phyloP scores from a whole-genome alignment of 2,797 vertebrate genomes.

The Brotogeris chrysoptera region DNA sequence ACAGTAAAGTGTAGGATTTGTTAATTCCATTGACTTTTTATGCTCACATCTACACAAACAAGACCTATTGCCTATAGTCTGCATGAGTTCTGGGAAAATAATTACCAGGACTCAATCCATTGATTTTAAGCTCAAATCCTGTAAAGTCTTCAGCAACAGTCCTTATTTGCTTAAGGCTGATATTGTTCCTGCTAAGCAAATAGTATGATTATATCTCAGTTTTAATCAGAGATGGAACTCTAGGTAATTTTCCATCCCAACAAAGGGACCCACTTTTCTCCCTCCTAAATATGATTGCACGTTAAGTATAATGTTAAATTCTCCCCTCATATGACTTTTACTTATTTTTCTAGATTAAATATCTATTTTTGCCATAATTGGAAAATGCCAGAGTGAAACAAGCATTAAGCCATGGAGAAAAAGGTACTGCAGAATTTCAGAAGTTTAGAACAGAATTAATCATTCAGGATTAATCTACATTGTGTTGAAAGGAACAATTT shows the following conservation, averaged over 20 bases:
- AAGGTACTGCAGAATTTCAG: background rate
- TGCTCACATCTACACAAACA: background rate
- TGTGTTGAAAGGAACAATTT: background rate
- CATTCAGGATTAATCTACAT: background rate
- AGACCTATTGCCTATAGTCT: background rate
- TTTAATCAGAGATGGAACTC: background rate
- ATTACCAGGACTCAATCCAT: background rate
- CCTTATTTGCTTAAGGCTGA: background rate
- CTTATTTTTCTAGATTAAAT: slow-evolving; percentile 21
- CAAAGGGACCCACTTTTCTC: background rate
- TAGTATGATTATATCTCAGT: background rate
- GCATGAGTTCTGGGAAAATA: background rate
- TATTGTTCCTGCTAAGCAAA: background rate
- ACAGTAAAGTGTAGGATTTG: background rate
- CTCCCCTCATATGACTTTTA: background rate
- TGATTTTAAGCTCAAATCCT: background rate
- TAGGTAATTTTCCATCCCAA: background rate
- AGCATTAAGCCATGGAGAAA: background rate
- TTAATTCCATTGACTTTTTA: background rate
- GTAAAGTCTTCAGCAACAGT: background rate
- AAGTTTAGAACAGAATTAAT: background rate
- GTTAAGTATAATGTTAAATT: background rate
- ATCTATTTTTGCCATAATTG: background rate
- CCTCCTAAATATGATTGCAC: background rate
- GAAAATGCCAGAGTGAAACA: background rate